Evolutionary conservation across 2,113 vertebrate species (phyloP), one percentile per base, ranked within the genome.

Genomic region (Anolis carolinensis): DNA sequence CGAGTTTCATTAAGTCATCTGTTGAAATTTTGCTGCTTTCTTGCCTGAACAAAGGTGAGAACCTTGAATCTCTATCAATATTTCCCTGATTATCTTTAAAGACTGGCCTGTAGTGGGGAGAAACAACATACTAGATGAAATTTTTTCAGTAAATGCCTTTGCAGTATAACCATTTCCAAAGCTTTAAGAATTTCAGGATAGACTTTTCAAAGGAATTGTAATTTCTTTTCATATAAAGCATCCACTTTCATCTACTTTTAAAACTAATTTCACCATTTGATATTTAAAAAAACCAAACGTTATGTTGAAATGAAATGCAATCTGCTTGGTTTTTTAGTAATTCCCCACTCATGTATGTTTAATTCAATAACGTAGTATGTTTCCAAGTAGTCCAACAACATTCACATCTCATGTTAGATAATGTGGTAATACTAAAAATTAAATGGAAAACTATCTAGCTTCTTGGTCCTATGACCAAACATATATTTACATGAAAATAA

Each of bases 61-160:
- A 99, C 86, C 98, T 95, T 8, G 97, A 97, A 55, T 99, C 99
- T 94, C 97, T 96, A 94, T 99, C 98, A 95, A 99, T 93, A 10
- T 96, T 98, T 71, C 99, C 98, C 25, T 98, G 97, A 95, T 97
- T 99, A 94, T 99, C 99, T 89, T 99, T 99, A 96, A 99, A 99
- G 83, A 99, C 96, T 21, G 98, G 96, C 92, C 99, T 99, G 74
- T 7, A 93, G 94, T 39, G 86, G 91, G 52, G 83, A 87, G 89
- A 95, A 83, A 0, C 27, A 74, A 93, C 18, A 73, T 82, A 74
- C 72, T 87, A 90, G 52, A 79, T 39, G 82, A 88, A 13, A 72
- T 9, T 3, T 25, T 39, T 10, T 78, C 32, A 52, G n/a, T 78
- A n/a, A 78, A 71, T 39, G 52, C 30, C 3, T 62, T 30, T 13